phyloP scores from a whole-genome alignment of 2,113 vertebrate genomes.

The Coptodon bakossiorum region DNA sequence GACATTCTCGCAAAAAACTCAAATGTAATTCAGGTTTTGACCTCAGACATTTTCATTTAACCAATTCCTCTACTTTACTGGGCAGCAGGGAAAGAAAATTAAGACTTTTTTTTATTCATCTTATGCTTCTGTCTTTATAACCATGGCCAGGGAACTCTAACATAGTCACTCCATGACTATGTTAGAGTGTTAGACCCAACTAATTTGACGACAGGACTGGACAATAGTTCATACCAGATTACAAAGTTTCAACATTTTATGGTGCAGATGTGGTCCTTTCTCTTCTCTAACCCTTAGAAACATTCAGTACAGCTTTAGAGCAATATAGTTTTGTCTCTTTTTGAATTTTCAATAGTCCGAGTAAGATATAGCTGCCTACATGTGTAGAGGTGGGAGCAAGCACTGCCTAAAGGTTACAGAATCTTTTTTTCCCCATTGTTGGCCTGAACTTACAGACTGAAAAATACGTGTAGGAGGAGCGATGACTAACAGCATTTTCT shows the following conservation, averaged over 20 bases:
- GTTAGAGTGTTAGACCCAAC: constrained; percentile 81
- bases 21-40: neutral
- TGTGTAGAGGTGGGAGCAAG: neutral
- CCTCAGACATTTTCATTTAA: neutral
- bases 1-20: too few species aligned
- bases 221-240: constrained; percentile 78
- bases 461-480: constrained; percentile 27
- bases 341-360: neutral
- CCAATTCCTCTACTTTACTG: neutral
- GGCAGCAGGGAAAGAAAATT: neutral
- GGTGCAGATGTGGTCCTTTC: neutral
- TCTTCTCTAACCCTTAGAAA: neutral
- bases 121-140: constrained; percentile 41
- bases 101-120: neutral
- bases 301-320: neutral
- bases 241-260: neutral
- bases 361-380: neutral
- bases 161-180: constrained; percentile 66
- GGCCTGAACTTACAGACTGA: constrained; percentile 4
- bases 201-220: constrained; percentile 79
- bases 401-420: neutral
- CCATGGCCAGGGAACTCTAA: constrained; percentile 64
- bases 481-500: constrained; percentile 50
- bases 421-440: neutral
- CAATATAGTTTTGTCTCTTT: neutral